Percentiles rank a stretch among this genome's conserved stretches.
phyloP scores from a whole-genome alignment of 2,888 invertebrate genomes.

The Philhelius pedissequus region DNA sequence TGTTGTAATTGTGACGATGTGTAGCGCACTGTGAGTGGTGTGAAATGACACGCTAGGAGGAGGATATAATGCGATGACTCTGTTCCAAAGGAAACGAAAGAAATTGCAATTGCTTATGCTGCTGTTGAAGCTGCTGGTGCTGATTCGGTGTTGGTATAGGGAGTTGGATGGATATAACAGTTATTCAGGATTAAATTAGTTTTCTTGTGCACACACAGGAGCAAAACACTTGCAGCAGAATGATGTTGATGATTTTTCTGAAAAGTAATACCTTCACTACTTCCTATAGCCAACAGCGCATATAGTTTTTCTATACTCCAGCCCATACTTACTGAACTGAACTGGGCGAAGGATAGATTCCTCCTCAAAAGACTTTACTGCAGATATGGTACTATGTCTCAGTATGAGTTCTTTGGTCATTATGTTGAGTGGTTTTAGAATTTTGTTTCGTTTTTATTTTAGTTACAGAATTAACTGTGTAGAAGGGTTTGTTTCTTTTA shows the following conservation, averaged over 20 bases:
- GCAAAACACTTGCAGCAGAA: constrained; percentile 12
- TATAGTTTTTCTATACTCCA: constrained; percentile 16
- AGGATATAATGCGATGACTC: constrained; percentile 61
- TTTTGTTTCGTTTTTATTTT: constrained; percentile 2
- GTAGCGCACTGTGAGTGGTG: constrained; percentile 52
- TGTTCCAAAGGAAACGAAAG: constrained; percentile 52
- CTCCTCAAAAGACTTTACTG: constrained; percentile 29
- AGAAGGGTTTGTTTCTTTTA: constrained; percentile 24
- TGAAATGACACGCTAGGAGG: constrained; percentile 58
- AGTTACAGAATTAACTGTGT: not conserved
- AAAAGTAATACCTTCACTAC: not conserved
- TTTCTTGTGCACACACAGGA: constrained; percentile 39
- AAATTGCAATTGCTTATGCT: constrained; percentile 57
- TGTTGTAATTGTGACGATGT: constrained; percentile 63
- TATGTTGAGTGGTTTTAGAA: constrained; percentile 61
- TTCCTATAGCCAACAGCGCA: not conserved
- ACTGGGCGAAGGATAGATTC: not conserved
- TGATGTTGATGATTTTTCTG: constrained; percentile 41
- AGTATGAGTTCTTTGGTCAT: constrained; percentile 50
- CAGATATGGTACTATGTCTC: constrained; percentile 1
- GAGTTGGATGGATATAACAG: constrained; percentile 51
- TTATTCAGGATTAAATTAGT: constrained; percentile 69
- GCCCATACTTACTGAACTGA: not conserved
- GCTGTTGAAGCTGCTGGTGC: not conserved
- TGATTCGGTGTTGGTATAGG: not conserved